Conservation (phyloP, 2,113 vertebrate species). For the Lampris megalopsis region DNA sequence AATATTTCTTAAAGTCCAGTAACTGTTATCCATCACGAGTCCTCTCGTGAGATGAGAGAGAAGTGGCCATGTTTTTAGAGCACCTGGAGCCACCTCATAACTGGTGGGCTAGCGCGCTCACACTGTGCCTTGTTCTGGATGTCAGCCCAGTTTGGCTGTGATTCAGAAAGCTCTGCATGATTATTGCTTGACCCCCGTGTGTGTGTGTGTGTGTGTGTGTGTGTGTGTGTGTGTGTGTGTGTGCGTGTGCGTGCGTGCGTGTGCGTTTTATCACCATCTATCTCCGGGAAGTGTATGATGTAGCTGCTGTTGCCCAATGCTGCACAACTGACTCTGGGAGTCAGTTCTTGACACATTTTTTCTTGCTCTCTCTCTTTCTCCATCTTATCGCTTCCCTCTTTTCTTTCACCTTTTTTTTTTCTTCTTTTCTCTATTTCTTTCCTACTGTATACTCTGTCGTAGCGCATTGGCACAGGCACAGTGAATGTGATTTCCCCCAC, state of each 20-base stretch:
- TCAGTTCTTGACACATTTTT: neutral
- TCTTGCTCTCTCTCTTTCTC: neutral
- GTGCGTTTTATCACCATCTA: slow-evolving; percentile 1
- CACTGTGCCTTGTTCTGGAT: slow-evolving; percentile 43
- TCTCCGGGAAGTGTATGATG: slow-evolving; percentile 59
- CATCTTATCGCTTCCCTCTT: neutral
- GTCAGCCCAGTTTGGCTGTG: slow-evolving; percentile 29
- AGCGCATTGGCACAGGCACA: slow-evolving; percentile 64
- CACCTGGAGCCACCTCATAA: slow-evolving; percentile 37
- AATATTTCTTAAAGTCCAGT: slow-evolving; percentile 39
- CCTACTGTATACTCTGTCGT: slow-evolving; percentile 32
- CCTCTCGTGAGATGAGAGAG: slow-evolving; percentile 39
- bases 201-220: neutral
- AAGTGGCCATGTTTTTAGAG: slow-evolving; percentile 28
- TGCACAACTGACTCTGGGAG: slow-evolving; percentile 14
- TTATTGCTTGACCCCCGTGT: neutral
- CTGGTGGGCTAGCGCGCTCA: slow-evolving; percentile 31
- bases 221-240: slow-evolving; percentile 10
- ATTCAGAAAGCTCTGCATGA: neutral
- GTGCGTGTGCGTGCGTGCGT: neutral
- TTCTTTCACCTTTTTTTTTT: neutral
- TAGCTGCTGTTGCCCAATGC: slow-evolving; percentile 25
- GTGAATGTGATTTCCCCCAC: slow-evolving; percentile 59
- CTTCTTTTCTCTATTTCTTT: slow-evolving; percentile 30
- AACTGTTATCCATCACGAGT: slow-evolving; percentile 31